Conservation (phyloP, 2,113 vertebrate genomes). For the Hucho hucho region DNA sequence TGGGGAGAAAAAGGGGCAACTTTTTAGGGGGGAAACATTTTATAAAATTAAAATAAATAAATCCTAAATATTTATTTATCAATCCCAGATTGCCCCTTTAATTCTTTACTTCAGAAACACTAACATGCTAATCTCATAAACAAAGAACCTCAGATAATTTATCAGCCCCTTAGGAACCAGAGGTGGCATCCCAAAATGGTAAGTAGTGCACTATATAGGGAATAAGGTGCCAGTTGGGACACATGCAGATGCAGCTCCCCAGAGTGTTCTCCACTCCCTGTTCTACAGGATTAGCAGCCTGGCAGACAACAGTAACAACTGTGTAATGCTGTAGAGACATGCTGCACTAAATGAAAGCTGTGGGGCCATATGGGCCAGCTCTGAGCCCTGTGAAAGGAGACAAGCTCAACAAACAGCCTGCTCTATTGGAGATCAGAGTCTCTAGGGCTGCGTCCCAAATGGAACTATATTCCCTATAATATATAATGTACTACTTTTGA, state of each 20-base stretch:
- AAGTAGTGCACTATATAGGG: too few species aligned
- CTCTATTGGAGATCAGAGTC: conserved; percentile 48
- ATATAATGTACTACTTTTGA: too few species aligned
- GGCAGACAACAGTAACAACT: conserved; percentile 41
- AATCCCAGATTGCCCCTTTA: conserved; percentile 15
- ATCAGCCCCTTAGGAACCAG: conserved; percentile 46
- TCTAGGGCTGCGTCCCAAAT: too few species aligned
- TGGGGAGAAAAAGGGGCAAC: too few species aligned
- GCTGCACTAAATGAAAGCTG: conserved; percentile 46
- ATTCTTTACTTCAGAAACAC: neutral
- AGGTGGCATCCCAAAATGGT: too few species aligned
- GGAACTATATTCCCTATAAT: too few species aligned
- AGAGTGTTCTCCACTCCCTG: conserved; percentile 21
- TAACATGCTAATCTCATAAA: conserved; percentile 57
- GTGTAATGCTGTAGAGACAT: conserved; percentile 56
- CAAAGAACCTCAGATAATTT: conserved; percentile 54
- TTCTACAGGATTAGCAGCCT: conserved; percentile 43
- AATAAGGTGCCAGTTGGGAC: too few species aligned
- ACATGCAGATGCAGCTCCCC: conserved; percentile 44
- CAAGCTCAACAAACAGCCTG: conserved; percentile 34
- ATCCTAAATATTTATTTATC: too few species aligned
- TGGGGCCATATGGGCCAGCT: conserved; percentile 20
- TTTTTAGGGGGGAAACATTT: too few species aligned
- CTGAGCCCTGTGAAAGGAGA: conserved; percentile 22
- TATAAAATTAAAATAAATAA: too few species aligned